A percentile compares a stretch with the other conserved stretches of the same genome.
Evolutionary conservation across 2,888 invertebrate genomes (phyloP).

Genomic region (Brachyptera risi): DNA sequence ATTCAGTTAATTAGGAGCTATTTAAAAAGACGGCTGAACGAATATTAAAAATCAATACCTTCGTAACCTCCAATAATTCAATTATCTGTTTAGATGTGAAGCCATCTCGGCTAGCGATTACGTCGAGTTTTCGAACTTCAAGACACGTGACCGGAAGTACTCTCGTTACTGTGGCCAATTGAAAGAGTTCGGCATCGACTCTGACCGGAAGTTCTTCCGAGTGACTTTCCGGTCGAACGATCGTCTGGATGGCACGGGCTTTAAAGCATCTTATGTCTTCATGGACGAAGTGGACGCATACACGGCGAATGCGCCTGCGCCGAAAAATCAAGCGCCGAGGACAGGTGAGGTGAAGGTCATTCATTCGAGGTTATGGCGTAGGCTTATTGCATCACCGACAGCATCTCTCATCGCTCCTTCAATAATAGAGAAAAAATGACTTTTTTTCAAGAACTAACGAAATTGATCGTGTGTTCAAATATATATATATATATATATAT

Average conservation of each 20-base stretch:
- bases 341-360: constrained; percentile 18
- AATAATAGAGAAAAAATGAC: too few relatives aligned
- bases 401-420: too few relatives aligned
- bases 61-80: too few relatives aligned
- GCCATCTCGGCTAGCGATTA: constrained; percentile 90
- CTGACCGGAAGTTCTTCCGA: constrained; percentile 89
- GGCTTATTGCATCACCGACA: too few relatives aligned
- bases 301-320: constrained; percentile 46
- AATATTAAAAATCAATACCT: too few relatives aligned
- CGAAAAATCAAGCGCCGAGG: constrained; percentile 29
- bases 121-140: constrained; percentile 93
- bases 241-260: constrained; percentile 89
- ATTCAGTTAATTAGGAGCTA: too few relatives aligned
- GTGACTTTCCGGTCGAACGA: constrained; percentile 94
- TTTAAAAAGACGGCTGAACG: too few relatives aligned
- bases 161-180: constrained; percentile 83
- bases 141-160: constrained; percentile 85
- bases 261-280: constrained; percentile 89
- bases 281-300: constrained; percentile 61
- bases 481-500: too few relatives aligned
- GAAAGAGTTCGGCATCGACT: constrained; percentile 75
- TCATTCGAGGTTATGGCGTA: too few relatives aligned
- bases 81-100: constrained; percentile 88
- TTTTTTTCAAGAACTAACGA: too few relatives aligned
- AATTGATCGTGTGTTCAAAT: too few relatives aligned